A percentile compares a stretch with the other conserved stretches of the same genome.
Conservation (phyloP, 2,888 invertebrate genomes). For the Zaprionus bogoriensis region DNA sequence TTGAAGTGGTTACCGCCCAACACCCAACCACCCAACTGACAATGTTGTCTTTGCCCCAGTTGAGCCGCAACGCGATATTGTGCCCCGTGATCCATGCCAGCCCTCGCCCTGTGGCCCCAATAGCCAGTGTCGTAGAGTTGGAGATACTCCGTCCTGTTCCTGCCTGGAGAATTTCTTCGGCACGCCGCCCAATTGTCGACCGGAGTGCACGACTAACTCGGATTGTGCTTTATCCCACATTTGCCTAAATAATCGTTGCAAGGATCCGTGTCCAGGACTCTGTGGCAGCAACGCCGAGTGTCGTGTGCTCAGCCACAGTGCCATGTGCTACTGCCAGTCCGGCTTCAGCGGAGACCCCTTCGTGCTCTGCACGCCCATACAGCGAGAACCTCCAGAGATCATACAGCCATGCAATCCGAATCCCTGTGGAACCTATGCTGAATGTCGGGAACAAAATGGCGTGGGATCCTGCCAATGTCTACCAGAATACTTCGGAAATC, state of each 20-base stretch:
- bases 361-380: conserved; percentile 84
- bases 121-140: conserved; percentile 84
- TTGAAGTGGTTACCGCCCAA: neutral
- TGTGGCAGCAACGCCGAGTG: conserved; percentile 90
- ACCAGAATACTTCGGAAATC: conserved; percentile 89
- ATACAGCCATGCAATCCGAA: conserved; percentile 88
- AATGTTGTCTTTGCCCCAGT: conserved; percentile 55
- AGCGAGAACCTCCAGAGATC: conserved; percentile 75
- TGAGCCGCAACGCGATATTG: conserved; percentile 67
- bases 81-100: conserved; percentile 82
- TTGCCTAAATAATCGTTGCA: conserved; percentile 89
- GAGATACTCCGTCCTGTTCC: conserved; percentile 88
- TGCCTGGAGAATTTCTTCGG: conserved; percentile 88
- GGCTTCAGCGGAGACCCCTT: conserved; percentile 82
- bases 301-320: conserved; percentile 89
- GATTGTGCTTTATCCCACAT: conserved; percentile 88
- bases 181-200: conserved; percentile 87
- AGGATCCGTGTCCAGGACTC: conserved; percentile 88
- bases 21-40: neutral
- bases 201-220: conserved; percentile 90
- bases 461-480: conserved; percentile 89
- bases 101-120: conserved; percentile 85
- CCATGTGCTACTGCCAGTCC: conserved; percentile 88
- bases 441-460: conserved; percentile 86
- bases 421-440: conserved; percentile 91